Evolutionary conservation across 2,113 vertebrate species (phyloP).

Genomic region (Sinosuthora webbiana): DNA sequence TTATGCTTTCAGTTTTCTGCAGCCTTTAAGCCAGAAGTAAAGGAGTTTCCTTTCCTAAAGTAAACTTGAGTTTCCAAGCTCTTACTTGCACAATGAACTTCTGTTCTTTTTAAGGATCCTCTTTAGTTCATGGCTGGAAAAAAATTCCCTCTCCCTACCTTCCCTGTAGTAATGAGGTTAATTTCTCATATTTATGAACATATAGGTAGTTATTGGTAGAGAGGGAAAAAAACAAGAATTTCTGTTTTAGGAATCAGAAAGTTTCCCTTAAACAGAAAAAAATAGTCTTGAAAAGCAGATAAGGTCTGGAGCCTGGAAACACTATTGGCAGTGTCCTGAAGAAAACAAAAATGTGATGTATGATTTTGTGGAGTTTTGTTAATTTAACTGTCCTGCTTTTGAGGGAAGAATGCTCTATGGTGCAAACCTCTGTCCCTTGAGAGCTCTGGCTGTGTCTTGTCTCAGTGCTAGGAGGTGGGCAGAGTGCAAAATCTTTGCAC

Average conservation of each 20-base stretch:
- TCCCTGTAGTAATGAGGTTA: neutral
- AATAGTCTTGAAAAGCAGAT: neutral
- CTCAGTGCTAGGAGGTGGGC: neutral
- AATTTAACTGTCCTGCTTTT: neutral
- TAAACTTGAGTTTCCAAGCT: neutral
- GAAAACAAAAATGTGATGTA: neutral
- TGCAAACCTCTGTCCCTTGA: neutral
- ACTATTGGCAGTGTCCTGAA: neutral
- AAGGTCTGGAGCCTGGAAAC: fast-evolving
- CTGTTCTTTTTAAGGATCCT: neutral
- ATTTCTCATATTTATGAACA: neutral
- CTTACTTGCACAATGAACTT: neutral
- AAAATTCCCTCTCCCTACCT: neutral
- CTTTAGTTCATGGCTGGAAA: neutral
- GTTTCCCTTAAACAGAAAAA: neutral
- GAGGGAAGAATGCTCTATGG: neutral
- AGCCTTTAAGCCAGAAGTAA: neutral
- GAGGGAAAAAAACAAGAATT: neutral
- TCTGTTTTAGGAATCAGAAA: neutral
- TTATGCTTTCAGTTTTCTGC: neutral
- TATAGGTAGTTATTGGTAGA: neutral
- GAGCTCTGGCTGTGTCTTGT: neutral
- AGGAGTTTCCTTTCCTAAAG: no score
- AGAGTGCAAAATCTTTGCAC: neutral
- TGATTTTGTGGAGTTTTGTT: neutral